These are phyloP conservation scores for Formica aserva DNA, from an alignment of 2,888 invertebrate species.

Conservation along the genomic window DNA sequence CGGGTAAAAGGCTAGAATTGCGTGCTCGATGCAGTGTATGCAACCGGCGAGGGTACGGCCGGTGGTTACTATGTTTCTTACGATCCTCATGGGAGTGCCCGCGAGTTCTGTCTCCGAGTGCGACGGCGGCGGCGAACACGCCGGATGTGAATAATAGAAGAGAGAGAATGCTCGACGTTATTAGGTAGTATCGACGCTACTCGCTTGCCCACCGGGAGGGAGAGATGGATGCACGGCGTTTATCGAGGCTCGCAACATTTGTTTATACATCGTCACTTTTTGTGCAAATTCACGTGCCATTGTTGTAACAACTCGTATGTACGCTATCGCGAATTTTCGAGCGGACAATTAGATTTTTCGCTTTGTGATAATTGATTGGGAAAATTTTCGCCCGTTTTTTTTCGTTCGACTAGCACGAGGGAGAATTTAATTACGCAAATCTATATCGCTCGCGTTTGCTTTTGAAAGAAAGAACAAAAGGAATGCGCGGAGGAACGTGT, in stretches of 20 bases:
- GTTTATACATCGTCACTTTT: constrained; percentile 37
- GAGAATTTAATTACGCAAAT: constrained; percentile 16
- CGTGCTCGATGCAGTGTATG: constrained; percentile 31
- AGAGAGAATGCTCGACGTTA: constrained; percentile 32
- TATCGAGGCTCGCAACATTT: constrained; percentile 10
- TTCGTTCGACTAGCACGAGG: background rate
- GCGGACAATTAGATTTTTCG: constrained; percentile 16
- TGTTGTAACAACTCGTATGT: constrained; percentile 27
- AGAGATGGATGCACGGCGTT: constrained; percentile 35
- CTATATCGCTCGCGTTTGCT: constrained; percentile 14
- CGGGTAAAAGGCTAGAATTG: constrained; percentile 18
- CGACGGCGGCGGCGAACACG: constrained; percentile 19
- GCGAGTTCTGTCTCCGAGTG: constrained; percentile 43
- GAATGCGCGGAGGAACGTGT: background rate
- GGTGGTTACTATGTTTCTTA: constrained; percentile 18
- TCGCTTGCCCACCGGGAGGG: constrained; percentile 12
- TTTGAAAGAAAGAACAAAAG: background rate
- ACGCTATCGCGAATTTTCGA: constrained; percentile 4
- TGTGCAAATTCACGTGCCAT: constrained; percentile 47
- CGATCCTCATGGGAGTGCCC: constrained; percentile 29
- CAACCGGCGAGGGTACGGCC: constrained; percentile 31
- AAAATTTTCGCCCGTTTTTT: background rate
- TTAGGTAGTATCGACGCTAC: constrained; percentile 44
- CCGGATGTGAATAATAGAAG: constrained; percentile 53
- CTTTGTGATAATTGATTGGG: background rate